Evolutionary conservation across 2,888 invertebrate genomes (phyloP).

Genomic region (Taenaris catops): DNA sequence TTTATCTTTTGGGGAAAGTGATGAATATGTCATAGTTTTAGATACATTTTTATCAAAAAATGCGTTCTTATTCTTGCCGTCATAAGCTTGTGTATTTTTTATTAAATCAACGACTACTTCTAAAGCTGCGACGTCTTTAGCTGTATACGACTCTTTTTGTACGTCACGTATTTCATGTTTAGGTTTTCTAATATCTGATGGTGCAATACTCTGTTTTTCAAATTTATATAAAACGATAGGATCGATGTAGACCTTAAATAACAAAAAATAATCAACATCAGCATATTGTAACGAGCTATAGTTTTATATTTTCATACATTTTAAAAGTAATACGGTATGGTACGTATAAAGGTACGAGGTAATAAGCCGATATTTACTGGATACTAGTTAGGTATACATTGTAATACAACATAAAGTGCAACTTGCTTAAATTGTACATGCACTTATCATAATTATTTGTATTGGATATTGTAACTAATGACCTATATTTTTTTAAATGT

Average conservation of each 20-base stretch:
- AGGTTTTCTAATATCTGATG: background rate
- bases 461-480: too few relatives aligned
- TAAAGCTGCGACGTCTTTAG: conserved; percentile 50
- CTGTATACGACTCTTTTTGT: conserved; percentile 36
- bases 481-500: too few relatives aligned
- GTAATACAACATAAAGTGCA: too few relatives aligned
- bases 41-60: conserved; percentile 1
- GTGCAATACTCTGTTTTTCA: background rate
- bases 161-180: conserved; percentile 29
- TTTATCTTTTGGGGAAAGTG: conserved; percentile 8
- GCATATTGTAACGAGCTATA: too few relatives aligned
- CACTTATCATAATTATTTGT: too few relatives aligned
- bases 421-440: too few relatives aligned
- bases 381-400: too few relatives aligned
- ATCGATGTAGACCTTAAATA: background rate
- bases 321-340: background rate
- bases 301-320: background rate
- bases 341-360: too few relatives aligned
- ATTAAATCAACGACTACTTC: conserved; percentile 54
- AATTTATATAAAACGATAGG: background rate
- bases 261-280: too few relatives aligned
- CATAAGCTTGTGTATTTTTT: conserved; percentile 33
- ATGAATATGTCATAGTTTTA: conserved; percentile 4
- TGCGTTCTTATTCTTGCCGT: conserved; percentile 23
- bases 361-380: too few relatives aligned